A percentile compares a stretch with the other conserved stretches of the same genome.
Conservation (phyloP, 2,888 invertebrate species). For the Campoletis raptor region DNA sequence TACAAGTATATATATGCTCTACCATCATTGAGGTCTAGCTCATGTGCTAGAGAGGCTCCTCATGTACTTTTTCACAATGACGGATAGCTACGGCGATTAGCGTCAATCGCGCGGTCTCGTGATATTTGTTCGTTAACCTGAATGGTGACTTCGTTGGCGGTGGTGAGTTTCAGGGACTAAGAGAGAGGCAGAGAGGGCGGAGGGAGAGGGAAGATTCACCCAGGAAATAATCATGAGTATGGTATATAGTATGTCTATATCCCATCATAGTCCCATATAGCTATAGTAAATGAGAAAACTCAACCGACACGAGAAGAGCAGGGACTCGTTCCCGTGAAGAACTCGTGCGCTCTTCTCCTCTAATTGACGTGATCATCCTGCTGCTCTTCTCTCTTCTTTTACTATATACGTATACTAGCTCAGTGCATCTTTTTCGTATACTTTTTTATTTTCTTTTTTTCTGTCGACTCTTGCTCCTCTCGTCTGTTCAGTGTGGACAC, state of each 20-base stretch:
- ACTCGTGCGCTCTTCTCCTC: constrained; percentile 69
- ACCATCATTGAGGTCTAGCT: constrained; percentile 7
- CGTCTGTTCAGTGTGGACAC: constrained; percentile 40
- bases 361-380: constrained; percentile 73
- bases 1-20: constrained; percentile 4
- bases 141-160: constrained; percentile 57
- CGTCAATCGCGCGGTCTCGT: constrained; percentile 70
- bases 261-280: constrained; percentile 28
- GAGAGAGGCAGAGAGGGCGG: not conserved
- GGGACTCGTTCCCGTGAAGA: constrained; percentile 57
- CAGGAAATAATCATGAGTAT: constrained; percentile 57
- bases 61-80: constrained; percentile 67
- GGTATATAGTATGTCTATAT: constrained; percentile 29
- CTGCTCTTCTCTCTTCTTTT: constrained; percentile 18
- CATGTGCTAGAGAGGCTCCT: constrained; percentile 37
- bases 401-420: constrained; percentile 22
- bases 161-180: constrained; percentile 15
- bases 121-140: constrained; percentile 77
- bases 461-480: constrained; percentile 51
- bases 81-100: constrained; percentile 74
- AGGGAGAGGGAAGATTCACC: constrained; percentile 37
- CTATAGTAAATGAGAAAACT: constrained; percentile 45
- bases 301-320: constrained; percentile 45
- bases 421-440: not conserved
- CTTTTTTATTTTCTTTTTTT: constrained; percentile 23